A percentile compares a stretch with the other conserved stretches of the same genome.
Evolutionary conservation across 2,888 invertebrate species (phyloP).

Genomic region (Trachelus stipa): DNA sequence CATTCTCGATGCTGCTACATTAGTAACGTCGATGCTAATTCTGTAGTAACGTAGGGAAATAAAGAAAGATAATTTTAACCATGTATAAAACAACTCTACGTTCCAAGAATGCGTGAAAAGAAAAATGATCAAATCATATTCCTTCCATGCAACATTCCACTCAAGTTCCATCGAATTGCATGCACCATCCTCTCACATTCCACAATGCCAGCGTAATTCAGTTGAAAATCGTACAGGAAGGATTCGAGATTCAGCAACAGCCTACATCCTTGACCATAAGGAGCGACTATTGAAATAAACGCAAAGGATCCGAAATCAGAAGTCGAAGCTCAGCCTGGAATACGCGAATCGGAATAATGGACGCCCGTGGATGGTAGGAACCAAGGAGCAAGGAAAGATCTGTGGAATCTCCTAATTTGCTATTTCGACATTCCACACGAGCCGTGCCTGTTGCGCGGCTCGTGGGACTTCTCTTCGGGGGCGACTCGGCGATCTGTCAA

Average conservation of each 20-base stretch:
- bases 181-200: background rate
- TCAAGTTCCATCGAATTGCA: slow-evolving; percentile 1
- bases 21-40: slow-evolving; percentile 30
- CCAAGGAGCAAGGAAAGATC: slow-evolving; percentile 18
- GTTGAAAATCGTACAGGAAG: background rate
- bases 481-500: slow-evolving; percentile 58
- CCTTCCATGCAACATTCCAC: slow-evolving; percentile 2
- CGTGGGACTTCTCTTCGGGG: slow-evolving; percentile 55
- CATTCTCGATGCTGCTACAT: slow-evolving; percentile 34
- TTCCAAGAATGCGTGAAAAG: background rate
- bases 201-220: background rate
- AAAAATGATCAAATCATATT: slow-evolving; percentile 3
- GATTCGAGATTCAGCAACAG: background rate
- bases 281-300: background rate
- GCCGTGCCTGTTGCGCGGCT: slow-evolving; percentile 49
- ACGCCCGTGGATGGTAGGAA: slow-evolving; percentile 29
- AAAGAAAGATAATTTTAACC: slow-evolving; percentile 28
- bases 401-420: slow-evolving; percentile 63
- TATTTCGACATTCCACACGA: slow-evolving; percentile 61
- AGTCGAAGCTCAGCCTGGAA: background rate
- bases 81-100: background rate
- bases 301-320: background rate
- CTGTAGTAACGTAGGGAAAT: slow-evolving; percentile 18
- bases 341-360: background rate
- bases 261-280: background rate